Evolutionary conservation across 2,888 invertebrate species (phyloP), one percentile per base, ranked within the genome.

Genomic region (Mesoligia furuncula): DNA sequence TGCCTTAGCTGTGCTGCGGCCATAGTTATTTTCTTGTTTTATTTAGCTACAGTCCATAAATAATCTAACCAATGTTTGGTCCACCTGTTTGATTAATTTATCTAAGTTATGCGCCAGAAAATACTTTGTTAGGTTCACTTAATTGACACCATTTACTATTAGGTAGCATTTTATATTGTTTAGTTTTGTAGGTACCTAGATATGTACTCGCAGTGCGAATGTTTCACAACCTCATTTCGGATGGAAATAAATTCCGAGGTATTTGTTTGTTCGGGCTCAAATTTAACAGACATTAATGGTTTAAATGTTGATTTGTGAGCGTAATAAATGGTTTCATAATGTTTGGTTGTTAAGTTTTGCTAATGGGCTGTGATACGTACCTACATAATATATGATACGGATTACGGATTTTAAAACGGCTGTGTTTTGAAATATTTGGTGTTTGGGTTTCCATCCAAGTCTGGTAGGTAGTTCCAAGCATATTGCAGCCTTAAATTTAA

Each of bases 221-320:
- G 68, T 72, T 81, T 79, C 65, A 75, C 51, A 71, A 61, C 20
- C 62, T 80, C 82, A 77, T 87, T 87, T 73, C 31, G 24, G 39
- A 83, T 85, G 79, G 76, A 77, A 85, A 82, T 88, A 76, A 80
- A 86, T 88, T 82, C 75, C 20, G 59, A 65, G 69, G 75, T 85
- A 80, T 86, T 84, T 88, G 82, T 88, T 86, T 80, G 65, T 75
- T 75, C 66, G 36, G 48, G 45, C 45, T 77, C 71, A 77, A 84
- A 67, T 75, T 77, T 72, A 81, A 80, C 77, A 45, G 73, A 78
- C 76, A 70, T 80, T 79, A 75, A 79, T 70, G 79, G 54, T 79
- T 62, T 62, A 70, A 48, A 79, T 77, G 73, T 86, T 88, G 85
- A 84, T 87, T 86, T 87, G 82, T 84, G 75, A 77, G n/a, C 80